These are phyloP conservation scores for Diglossa brunneiventris DNA, from an alignment of 2,113 vertebrate species.

Conservation along the genomic window DNA sequence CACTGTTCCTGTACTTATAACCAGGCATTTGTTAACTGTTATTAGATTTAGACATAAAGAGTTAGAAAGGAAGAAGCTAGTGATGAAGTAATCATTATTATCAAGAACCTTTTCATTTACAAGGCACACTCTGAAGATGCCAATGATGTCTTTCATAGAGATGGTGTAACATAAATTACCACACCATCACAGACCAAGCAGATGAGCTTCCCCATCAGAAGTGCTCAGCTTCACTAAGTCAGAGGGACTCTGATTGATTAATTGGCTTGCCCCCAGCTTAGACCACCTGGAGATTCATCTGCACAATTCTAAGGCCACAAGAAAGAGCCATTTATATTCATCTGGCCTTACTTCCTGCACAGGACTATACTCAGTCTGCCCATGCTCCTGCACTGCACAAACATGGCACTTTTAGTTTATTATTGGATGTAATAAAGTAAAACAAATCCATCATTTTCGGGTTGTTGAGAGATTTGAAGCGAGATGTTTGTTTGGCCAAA, in stretches of 20 bases:
- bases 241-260: background rate
- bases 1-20: background rate
- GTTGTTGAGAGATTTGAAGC: constrained; percentile 4
- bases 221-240: background rate
- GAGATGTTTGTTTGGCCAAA: constrained; percentile 31
- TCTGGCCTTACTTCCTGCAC: background rate
- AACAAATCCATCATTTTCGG: constrained; percentile 25
- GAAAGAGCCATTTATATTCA: background rate
- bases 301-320: background rate
- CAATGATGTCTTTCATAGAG: background rate
- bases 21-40: background rate
- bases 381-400: background rate
- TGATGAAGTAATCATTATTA: background rate
- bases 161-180: background rate
- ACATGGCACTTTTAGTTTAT: constrained; percentile 9
- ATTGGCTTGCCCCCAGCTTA: background rate
- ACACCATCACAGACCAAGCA: background rate
- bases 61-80: background rate
- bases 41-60: background rate
- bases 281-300: background rate
- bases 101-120: background rate
- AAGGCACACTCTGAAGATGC: background rate
- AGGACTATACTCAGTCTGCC: background rate
- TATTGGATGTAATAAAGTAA: constrained; percentile 28
- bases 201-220: background rate